Base-by-base conservation (phyloP, 2,797 vertebrate species). In the Discoglossus pictus region DNA sequence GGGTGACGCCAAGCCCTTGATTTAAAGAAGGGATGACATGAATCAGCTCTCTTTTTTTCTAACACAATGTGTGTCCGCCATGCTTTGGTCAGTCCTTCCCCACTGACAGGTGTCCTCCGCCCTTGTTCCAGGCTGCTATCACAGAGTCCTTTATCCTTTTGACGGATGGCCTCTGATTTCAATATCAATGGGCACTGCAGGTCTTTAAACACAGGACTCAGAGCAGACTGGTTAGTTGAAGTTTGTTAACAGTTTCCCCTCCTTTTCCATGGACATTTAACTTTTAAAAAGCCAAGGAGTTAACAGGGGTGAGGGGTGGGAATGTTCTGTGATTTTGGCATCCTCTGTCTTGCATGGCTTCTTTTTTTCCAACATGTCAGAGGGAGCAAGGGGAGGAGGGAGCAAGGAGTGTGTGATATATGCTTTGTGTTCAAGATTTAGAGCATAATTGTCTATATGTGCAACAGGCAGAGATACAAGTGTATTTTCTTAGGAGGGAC, bases 131-230 rank as follows among this genome's bases (percentile, higher is more conserved):
- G 82, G 58, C 39, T 55, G 67, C 52, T 64, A 74, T 86, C 90
- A 92, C 86, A 79, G 83, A 78, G 74, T 80, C 82, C 82, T 84
- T 82, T 86, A 81, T 40, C 12, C 53, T 70, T 72, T 34, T 91
- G 91, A 94, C 92, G 76, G 79, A 85, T 85, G 83, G 88, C 87
- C 72, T 80, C 84, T 86, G 79, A 85, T 87, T 91, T 91, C 84
- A 91, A 89, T 89, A 86, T 87, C 88, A 92, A 91, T 84, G 79
- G 73, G 76, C 85, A 82, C 87, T 88, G 84, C 71, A 78, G 21
- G 51, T 8, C 51, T 56, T 58, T 36, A 21, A 56, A 54, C 34
- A 55, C 34, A 55, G 53, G 18, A 38, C 68, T 58, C 5, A 35
- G 31, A 0, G 72, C 69, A 18, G 75, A 73, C 81, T 85, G 80